phyloP scores from a whole-genome alignment of 2,888 invertebrate genomes.

The Lottia gigantea region DNA sequence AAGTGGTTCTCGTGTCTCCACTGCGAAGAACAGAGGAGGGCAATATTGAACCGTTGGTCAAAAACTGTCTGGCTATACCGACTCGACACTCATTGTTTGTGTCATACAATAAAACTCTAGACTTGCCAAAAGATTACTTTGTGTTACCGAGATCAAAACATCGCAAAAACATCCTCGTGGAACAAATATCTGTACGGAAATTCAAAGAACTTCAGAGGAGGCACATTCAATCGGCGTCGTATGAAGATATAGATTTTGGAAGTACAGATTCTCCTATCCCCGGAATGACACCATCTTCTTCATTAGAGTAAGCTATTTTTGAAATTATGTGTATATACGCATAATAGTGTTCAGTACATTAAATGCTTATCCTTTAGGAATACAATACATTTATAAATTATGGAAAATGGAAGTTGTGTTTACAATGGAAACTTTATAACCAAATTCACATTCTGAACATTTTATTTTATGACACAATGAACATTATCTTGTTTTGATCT shows the following conservation, averaged over 20 bases:
- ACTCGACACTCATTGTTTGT: slow-evolving; percentile 41
- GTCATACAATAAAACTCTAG: slow-evolving; percentile 40
- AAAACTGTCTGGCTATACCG: slow-evolving; percentile 44
- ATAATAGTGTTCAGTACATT: no score
- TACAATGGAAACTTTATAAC: no score
- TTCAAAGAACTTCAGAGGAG: slow-evolving; percentile 41
- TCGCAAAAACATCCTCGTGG: slow-evolving; percentile 36
- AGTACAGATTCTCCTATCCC: background rate
- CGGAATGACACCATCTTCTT: background rate
- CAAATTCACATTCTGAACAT: no score
- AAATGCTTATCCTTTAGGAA: no score
- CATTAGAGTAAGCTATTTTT: background rate
- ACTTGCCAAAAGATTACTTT: slow-evolving; percentile 51
- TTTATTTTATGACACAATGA: no score
- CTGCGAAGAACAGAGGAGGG: slow-evolving; percentile 25
- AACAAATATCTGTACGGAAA: slow-evolving; percentile 36
- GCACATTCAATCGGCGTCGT: slow-evolving; percentile 43
- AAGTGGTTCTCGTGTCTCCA: slow-evolving; percentile 39
- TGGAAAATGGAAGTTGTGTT: no score
- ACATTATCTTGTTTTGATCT: no score
- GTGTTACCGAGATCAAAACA: slow-evolving; percentile 38
- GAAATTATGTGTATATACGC: no score
- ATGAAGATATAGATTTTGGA: slow-evolving; percentile 20
- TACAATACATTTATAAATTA: no score
- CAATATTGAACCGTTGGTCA: slow-evolving; percentile 30